phyloP scores from a whole-genome alignment of 2,113 vertebrate genomes.

The Anhinga anhinga region DNA sequence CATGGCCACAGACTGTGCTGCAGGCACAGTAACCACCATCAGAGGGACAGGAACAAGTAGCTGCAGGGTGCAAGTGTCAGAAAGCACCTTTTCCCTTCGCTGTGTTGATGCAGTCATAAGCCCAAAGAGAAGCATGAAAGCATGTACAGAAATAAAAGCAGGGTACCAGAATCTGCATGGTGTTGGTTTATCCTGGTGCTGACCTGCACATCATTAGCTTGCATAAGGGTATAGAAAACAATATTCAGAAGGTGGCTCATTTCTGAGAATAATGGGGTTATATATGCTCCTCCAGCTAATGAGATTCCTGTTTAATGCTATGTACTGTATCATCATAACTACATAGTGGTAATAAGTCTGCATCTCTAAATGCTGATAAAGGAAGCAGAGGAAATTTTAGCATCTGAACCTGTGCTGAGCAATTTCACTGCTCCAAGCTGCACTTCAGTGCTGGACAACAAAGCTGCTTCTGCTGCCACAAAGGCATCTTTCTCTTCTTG shows the following conservation, averaged over 20 bases:
- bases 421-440: neutral
- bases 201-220: neutral
- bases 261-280: neutral
- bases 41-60: neutral
- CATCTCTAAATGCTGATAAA: neutral
- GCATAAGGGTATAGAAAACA: neutral
- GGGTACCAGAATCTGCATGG: neutral
- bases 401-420: neutral
- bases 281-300: neutral
- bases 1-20: neutral
- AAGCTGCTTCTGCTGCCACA: neutral
- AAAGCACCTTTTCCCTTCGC: neutral
- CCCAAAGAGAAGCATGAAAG: neutral
- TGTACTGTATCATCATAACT: neutral
- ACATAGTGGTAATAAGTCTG: neutral
- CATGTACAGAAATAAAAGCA: neutral
- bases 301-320: neutral
- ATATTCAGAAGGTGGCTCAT: neutral
- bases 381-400: neutral
- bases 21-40: neutral
- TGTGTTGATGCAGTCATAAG: rapidly evolving
- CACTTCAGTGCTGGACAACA: neutral
- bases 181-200: neutral
- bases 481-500: neutral
- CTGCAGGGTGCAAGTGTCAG: neutral